A percentile compares a stretch with the other conserved stretches of the same genome.
These are phyloP conservation scores for Echinops telfairi DNA, from an alignment of 2,113 vertebrate genomes.

Conservation along the genomic window DNA sequence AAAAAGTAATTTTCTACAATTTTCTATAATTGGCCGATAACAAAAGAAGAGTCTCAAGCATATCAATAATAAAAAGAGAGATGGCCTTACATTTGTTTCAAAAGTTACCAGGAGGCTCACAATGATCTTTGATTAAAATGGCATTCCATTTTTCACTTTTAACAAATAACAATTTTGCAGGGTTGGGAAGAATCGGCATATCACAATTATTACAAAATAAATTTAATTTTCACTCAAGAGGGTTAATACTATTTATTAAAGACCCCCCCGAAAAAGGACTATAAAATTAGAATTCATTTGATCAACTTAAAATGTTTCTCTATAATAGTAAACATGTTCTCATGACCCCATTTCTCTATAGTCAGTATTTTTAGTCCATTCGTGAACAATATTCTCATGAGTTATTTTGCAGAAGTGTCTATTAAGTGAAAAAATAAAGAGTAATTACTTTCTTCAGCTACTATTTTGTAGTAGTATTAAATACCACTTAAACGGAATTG, in stretches of 20 bases:
- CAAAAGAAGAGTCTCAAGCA: not conserved
- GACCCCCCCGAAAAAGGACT: no score
- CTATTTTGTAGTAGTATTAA: no score
- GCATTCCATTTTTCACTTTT: not conserved
- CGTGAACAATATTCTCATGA: slow-evolving; percentile 41
- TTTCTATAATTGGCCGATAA: not conserved
- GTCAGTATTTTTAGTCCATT: not conserved
- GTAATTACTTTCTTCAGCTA: no score
- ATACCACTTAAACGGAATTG: not conserved
- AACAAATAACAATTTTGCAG: slow-evolving; percentile 48
- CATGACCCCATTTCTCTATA: not conserved
- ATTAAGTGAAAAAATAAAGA: not conserved
- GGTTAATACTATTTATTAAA: no score
- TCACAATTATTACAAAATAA: slow-evolving; percentile 16
- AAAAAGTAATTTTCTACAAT: no score
- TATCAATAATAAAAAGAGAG: slow-evolving; percentile 34
- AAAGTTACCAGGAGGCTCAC: not conserved
- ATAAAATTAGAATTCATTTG: not conserved
- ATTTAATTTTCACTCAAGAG: not conserved
- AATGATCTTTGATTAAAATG: slow-evolving; percentile 17
- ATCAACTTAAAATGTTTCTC: slow-evolving; percentile 43
- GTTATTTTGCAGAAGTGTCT: slow-evolving; percentile 27
- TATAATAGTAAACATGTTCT: slow-evolving; percentile 17
- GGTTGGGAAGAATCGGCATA: not conserved
- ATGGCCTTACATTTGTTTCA: not conserved